These are phyloP conservation scores for Hermaeophaga mercurialis DNA, from an alignment of 2,888 invertebrate species.

Conservation along the genomic window DNA sequence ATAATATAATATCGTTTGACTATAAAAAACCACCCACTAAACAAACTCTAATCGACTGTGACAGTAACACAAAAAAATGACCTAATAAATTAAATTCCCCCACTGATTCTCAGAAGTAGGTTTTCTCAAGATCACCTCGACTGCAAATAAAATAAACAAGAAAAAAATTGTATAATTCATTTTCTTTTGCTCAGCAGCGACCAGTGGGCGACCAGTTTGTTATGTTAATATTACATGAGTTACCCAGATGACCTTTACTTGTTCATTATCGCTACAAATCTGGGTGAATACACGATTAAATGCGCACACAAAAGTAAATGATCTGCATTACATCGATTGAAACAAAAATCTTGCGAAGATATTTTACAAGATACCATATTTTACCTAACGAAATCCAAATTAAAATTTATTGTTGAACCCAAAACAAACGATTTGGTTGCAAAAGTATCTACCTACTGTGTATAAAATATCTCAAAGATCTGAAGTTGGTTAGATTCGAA, in stretches of 20 bases:
- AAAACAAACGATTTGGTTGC: too few species aligned
- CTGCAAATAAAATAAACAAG: slow-evolving; percentile 5
- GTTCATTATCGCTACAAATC: slow-evolving; percentile 20
- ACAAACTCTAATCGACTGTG: slow-evolving; percentile 12
- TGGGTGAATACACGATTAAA: background rate
- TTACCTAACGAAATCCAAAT: too few species aligned
- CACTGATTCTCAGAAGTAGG: slow-evolving; percentile 17
- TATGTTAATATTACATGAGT: slow-evolving; percentile 22
- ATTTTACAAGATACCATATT: too few species aligned
- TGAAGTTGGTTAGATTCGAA: too few species aligned
- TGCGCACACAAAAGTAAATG: background rate
- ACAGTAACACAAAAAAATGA: slow-evolving; percentile 18
- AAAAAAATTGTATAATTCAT: slow-evolving; percentile 16
- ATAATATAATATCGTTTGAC: background rate
- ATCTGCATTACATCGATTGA: background rate
- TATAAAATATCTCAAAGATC: too few species aligned
- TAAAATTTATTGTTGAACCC: too few species aligned
- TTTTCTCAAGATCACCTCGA: slow-evolving; percentile 19
- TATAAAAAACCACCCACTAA: background rate
- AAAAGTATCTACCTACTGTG: too few species aligned
- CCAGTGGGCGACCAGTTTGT: slow-evolving; percentile 18
- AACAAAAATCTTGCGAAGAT: too few species aligned
- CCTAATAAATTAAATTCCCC: slow-evolving; percentile 19
- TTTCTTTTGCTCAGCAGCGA: slow-evolving; percentile 8
- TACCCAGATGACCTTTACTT: slow-evolving; percentile 18